These are phyloP conservation scores for Xyrichtys novacula DNA, from an alignment of 2,797 vertebrate genomes.

Conservation along the genomic window DNA sequence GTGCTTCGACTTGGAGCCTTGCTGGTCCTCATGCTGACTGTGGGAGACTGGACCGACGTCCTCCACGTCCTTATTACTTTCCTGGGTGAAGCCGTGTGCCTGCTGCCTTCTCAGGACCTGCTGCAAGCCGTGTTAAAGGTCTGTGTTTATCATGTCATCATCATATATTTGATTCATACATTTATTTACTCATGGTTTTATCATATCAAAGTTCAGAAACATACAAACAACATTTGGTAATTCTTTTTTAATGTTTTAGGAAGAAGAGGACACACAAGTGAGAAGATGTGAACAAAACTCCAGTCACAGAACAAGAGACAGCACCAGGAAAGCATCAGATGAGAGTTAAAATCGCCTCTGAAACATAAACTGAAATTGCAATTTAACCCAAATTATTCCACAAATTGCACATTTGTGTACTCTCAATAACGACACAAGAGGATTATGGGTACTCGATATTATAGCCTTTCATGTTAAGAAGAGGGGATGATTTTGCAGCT, in stretches of 20 bases:
- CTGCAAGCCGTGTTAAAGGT: slow-evolving; percentile 82
- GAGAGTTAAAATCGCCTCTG: neutral
- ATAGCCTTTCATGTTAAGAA: slow-evolving; percentile 8
- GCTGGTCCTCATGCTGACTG: slow-evolving; percentile 88
- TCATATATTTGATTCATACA: neutral
- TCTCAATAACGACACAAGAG: too few species aligned
- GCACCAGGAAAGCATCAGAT: slow-evolving; percentile 2
- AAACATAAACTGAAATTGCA: neutral
- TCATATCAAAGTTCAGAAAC: neutral
- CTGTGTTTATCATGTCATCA: slow-evolving; percentile 6
- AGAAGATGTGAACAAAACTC: slow-evolving; percentile 21
- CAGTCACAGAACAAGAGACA: slow-evolving; percentile 18
- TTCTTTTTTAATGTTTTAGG: slow-evolving; percentile 51
- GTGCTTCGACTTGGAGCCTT: slow-evolving; percentile 87
- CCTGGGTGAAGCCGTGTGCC: slow-evolving; percentile 87
- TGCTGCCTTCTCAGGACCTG: slow-evolving; percentile 77
- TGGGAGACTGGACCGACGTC: slow-evolving; percentile 88
- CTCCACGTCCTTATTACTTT: slow-evolving; percentile 84
- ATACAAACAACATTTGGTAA: neutral
- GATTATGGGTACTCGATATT: neutral
- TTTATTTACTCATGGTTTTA: neutral
- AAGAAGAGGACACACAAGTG: slow-evolving; percentile 53
- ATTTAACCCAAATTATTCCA: too few species aligned
- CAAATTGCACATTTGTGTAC: too few species aligned
- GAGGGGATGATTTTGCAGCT: neutral